Percentiles rank a stretch among this genome's conserved stretches.
Evolutionary conservation across 2,888 invertebrate species (phyloP).

Genomic region (Anaspis maculata): DNA sequence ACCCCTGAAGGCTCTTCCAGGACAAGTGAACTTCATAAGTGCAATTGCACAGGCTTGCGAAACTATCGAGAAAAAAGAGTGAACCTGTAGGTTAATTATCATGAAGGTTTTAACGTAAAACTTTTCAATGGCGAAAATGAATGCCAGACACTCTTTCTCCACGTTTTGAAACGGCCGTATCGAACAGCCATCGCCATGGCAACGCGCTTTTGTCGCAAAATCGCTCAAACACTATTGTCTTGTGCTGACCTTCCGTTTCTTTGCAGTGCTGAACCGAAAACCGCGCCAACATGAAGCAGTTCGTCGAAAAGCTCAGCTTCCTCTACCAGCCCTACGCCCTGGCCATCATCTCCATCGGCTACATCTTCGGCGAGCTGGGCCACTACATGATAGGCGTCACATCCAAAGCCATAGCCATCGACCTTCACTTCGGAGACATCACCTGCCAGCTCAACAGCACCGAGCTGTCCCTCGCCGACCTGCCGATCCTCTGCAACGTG

Average conservation of each 20-base stretch:
- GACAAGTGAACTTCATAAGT: no score
- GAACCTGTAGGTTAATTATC: no score
- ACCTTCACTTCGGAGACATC: constrained; percentile 79
- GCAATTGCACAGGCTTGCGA: no score
- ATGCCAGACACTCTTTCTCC: no score
- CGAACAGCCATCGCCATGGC: no score
- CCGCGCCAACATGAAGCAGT: constrained; percentile 19
- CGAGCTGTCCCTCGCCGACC: constrained; percentile 44
- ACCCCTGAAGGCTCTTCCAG: no score
- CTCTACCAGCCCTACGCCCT: constrained; percentile 74
- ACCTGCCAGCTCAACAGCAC: constrained; percentile 70
- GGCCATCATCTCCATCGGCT: constrained; percentile 71
- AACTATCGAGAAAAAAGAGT: no score
- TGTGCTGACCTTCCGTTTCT: no score
- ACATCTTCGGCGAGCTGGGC: constrained; percentile 78
- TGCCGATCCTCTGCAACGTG: constrained; percentile 49
- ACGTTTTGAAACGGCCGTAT: no score
- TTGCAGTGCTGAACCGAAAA: constrained; percentile 9
- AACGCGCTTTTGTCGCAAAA: no score
- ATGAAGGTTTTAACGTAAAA: no score
- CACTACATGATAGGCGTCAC: constrained; percentile 86
- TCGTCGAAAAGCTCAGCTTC: constrained; percentile 53
- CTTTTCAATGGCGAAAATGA: no score
- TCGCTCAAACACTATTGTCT: background rate
- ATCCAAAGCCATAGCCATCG: constrained; percentile 76